A percentile compares a stretch with the other conserved stretches of the same genome.
phyloP scores from a whole-genome alignment of 2,797 vertebrate genomes.

The Mus caroli region DNA sequence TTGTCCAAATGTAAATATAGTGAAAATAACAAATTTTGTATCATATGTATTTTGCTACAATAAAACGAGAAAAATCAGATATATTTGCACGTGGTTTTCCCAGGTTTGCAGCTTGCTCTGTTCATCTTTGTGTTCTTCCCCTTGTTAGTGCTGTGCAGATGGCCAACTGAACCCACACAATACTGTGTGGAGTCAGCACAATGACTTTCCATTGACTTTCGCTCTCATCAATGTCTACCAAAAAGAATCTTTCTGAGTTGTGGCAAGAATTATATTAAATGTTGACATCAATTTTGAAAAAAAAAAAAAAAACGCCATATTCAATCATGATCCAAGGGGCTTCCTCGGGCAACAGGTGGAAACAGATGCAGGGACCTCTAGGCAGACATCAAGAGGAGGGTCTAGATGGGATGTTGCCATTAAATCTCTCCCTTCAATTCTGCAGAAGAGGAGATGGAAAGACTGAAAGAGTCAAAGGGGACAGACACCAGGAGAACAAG shows the following conservation, averaged over 20 bases:
- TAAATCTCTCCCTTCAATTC: background rate
- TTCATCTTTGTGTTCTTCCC: background rate
- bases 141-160: too few species aligned
- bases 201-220: background rate
- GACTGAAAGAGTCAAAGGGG: background rate
- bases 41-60: background rate
- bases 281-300: background rate
- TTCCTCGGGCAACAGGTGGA: too few species aligned
- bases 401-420: background rate
- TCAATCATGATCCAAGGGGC: background rate
- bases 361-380: background rate
- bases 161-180: background rate
- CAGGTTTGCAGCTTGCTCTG: background rate
- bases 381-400: background rate
- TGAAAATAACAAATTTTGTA: background rate
- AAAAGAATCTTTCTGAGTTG: background rate
- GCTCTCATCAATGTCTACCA: background rate
- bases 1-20: background rate
- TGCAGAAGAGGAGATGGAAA: background rate
- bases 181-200: background rate
- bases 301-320: background rate
- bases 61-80: background rate
- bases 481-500: background rate
- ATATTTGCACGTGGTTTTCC: background rate
- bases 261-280: background rate